Base-by-base conservation (phyloP, 2,797 vertebrate genomes). In the Huso huso region DNA sequence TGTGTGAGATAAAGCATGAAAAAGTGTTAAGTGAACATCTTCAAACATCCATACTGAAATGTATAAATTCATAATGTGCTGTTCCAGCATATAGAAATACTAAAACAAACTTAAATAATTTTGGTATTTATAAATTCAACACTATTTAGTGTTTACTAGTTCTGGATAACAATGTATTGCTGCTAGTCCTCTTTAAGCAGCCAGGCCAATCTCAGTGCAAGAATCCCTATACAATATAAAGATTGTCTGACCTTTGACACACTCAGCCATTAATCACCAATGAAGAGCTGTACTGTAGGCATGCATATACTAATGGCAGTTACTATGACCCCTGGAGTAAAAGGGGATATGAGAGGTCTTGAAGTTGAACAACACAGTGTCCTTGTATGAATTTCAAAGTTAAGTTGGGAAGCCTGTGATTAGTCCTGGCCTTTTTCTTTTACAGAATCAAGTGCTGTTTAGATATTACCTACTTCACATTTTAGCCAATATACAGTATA, bases 141-240 rank as follows among this genome's bases (percentile, higher is more conserved):
- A 37, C 23, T 37, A 37, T 37, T 37, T 37, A 37, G 23, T 37
- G 23, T 37, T 37, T 37, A 37, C 23, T 37, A 37, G 23, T 37
- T 37, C 23, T 37, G 23, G 23, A 37, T 37, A 37, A 37, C 23
- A 37, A 37, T 4, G 23, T 37, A 37, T 37, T 37, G 23, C 23
- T 37, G 23, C 23, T 37, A 37, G 4, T 37, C 23, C 23, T 37
- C 2, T 37, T 37, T 37, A 37, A 37, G 23, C 23, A 37, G 23
- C 23, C 23, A 37, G 23, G 23, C 2, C 23, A 23, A 23, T 23
- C 23, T 23, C 3, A 23, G 23, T 23, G 23, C 23, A 37, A 37
- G 23, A 37, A 37, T 37, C 23, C 23, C 23, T 37, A 68, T 75
- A 81, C 81, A 79, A 80, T 69, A 67, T 63, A 60, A 23, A 67